These are phyloP conservation scores for Chouioia cunea DNA, from an alignment of 2,888 invertebrate species.

Conservation along the genomic window DNA sequence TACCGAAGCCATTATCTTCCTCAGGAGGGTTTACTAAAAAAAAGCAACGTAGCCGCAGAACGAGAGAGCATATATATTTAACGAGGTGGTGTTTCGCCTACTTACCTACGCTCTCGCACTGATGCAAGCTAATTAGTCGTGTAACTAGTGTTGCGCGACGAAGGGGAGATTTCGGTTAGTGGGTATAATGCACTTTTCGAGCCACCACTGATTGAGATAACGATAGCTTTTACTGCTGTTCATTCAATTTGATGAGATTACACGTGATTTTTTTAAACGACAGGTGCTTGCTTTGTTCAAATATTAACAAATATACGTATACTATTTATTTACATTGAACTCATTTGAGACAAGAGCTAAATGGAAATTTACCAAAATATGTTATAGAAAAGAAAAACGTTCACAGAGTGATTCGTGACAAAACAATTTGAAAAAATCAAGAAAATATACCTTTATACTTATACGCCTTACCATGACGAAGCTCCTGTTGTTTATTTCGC, in stretches of 20 bases:
- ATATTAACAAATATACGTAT: too few relatives aligned
- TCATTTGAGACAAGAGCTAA: too few relatives aligned
- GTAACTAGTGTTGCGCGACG: conserved; percentile 30
- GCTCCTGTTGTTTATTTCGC: conserved; percentile 25
- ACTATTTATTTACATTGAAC: too few relatives aligned
- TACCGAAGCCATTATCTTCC: conserved; percentile 65
- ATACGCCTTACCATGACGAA: neutral
- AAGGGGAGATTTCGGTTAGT: neutral
- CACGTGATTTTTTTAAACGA: too few relatives aligned
- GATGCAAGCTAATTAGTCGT: conserved; percentile 50
- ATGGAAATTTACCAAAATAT: too few relatives aligned
- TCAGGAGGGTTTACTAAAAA: conserved; percentile 47
- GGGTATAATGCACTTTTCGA: neutral
- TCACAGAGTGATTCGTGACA: too few relatives aligned
- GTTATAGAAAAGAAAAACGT: too few relatives aligned
- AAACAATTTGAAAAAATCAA: too few relatives aligned
- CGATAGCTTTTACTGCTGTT: neutral
- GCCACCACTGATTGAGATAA: conserved; percentile 11
- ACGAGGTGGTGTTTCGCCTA: conserved; percentile 55
- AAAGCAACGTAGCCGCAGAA: conserved; percentile 30
- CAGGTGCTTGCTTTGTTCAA: too few relatives aligned
- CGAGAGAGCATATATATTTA: conserved; percentile 57
- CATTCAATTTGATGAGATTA: too few relatives aligned
- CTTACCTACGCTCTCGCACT: conserved; percentile 35
- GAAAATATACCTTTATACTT: too few relatives aligned